A percentile compares a stretch with the other conserved stretches of the same genome.
Evolutionary conservation across 2,113 vertebrate genomes (phyloP).

Genomic region (Rallus limicola): DNA sequence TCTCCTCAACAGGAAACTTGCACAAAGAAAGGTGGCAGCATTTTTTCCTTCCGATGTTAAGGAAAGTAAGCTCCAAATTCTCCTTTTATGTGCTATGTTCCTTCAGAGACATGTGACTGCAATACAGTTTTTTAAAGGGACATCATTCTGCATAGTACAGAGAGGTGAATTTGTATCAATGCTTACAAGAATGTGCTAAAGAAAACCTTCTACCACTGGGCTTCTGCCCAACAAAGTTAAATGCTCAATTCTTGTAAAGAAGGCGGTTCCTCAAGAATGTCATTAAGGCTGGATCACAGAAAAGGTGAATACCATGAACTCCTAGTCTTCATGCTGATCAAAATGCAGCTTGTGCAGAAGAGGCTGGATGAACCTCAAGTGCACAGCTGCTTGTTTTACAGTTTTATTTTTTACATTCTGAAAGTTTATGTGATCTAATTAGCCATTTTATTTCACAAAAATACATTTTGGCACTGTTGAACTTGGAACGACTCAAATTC

Average conservation of each 20-base stretch:
- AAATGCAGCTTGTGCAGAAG: background rate
- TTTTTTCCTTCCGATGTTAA: background rate
- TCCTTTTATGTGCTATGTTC: background rate
- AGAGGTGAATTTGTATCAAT: background rate
- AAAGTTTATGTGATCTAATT: conserved; percentile 65
- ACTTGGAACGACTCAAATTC: background rate
- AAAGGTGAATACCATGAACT: background rate
- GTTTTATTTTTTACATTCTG: conserved; percentile 58
- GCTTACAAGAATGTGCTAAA: background rate
- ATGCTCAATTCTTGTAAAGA: background rate
- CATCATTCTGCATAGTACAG: background rate
- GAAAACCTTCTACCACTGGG: background rate
- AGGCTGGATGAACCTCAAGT: conserved; percentile 26
- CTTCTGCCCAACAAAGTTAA: background rate
- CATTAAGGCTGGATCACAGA: background rate
- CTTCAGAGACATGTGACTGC: background rate
- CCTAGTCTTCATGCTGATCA: background rate
- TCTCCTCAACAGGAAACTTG: background rate
- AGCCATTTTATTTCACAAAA: conserved; percentile 64
- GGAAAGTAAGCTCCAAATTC: background rate
- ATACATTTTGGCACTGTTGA: conserved; percentile 24
- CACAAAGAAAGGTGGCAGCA: background rate
- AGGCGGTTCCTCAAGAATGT: background rate
- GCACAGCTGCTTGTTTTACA: conserved; percentile 66
- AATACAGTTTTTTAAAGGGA: background rate